phyloP scores from a whole-genome alignment of 2,113 vertebrate species.

The Colistium nudipinnis region DNA sequence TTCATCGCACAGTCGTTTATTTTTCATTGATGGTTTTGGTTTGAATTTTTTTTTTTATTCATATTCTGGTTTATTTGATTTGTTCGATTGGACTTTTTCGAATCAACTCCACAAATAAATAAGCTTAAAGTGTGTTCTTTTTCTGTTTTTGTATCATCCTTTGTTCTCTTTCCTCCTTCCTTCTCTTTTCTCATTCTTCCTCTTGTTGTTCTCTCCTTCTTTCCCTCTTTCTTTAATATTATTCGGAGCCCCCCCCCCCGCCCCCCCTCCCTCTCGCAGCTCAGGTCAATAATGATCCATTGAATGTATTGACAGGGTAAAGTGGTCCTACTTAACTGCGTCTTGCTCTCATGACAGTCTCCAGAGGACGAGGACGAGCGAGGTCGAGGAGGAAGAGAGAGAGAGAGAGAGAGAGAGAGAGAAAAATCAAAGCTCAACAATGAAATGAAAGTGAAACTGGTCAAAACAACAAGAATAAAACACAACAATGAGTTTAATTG shows the following conservation, averaged over 20 bases:
- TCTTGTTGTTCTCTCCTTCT: neutral
- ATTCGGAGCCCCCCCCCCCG: neutral
- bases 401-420: neutral
- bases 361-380: conserved; percentile 42
- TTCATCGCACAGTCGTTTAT: too few relatives aligned
- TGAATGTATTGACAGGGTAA: conserved; percentile 82
- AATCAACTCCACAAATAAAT: too few relatives aligned
- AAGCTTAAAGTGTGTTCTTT: neutral
- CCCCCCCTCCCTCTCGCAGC: neutral
- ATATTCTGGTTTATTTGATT: neutral
- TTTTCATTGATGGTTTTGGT: too few relatives aligned
- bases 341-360: conserved; percentile 60
- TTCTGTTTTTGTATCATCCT: neutral
- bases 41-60: neutral
- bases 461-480: too few relatives aligned
- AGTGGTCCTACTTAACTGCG: conserved; percentile 78
- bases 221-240: neutral
- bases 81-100: too few relatives aligned
- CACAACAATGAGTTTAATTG: too few relatives aligned
- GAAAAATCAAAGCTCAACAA: neutral
- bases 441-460: neutral
- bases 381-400: conserved; percentile 34
- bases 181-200: neutral
- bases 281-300: conserved; percentile 72
- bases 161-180: neutral